These are phyloP conservation scores for Troides helena DNA, from an alignment of 2,888 invertebrate species.

Conservation along the genomic window DNA sequence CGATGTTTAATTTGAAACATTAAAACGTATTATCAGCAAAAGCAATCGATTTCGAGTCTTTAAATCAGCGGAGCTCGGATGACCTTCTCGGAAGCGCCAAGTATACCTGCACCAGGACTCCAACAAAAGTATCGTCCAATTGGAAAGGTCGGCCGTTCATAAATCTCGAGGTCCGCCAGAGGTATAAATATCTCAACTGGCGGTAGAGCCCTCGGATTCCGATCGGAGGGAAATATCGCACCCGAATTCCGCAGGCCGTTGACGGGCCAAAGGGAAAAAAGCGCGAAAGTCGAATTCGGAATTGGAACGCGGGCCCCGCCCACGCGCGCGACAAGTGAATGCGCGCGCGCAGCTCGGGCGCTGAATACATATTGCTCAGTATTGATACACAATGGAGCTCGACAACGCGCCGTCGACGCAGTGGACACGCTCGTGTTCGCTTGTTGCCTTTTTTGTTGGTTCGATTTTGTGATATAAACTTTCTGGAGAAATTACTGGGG, in stretches of 20 bases:
- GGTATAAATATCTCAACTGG: constrained; percentile 70
- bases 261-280: constrained; percentile 69
- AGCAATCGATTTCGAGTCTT: constrained; percentile 23
- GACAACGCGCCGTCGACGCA: constrained; percentile 12
- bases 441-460: too few relatives aligned
- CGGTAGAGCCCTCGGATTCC: constrained; percentile 74
- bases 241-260: constrained; percentile 72
- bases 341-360: constrained; percentile 60
- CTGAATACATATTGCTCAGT: constrained; percentile 67
- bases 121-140: constrained; percentile 52
- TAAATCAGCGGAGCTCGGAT: constrained; percentile 28
- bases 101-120: constrained; percentile 59
- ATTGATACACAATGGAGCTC: constrained; percentile 67
- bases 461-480: too few relatives aligned
- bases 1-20: background rate
- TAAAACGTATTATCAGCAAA: constrained; percentile 14
- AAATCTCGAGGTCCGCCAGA: constrained; percentile 59
- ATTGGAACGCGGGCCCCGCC: constrained; percentile 54
- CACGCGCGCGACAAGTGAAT: constrained; percentile 76
- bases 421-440: background rate
- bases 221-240: constrained; percentile 74
- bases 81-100: constrained; percentile 37
- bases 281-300: constrained; percentile 64
- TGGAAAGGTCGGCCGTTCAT: constrained; percentile 52
- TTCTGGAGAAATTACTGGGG: too few relatives aligned